Percentiles rank a stretch among this genome's conserved stretches.
Conservation (phyloP, 2,888 invertebrate genomes). For the Blastobasis lacticolella region DNA sequence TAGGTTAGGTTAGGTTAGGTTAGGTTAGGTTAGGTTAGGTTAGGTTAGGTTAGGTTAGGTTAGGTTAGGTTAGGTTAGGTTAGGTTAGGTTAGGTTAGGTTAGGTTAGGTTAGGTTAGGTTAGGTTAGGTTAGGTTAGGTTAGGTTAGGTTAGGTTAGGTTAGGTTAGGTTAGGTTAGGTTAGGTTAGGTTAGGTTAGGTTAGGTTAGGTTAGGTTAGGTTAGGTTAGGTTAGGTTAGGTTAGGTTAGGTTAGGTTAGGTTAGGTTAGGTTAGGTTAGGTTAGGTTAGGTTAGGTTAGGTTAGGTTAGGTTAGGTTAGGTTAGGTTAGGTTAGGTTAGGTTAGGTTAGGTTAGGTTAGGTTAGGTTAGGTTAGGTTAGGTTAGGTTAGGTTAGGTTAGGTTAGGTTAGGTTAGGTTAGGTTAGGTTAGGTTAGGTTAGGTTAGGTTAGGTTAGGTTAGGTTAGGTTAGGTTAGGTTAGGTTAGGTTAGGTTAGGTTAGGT, state of each 20-base stretch:
- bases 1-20: constrained; percentile 19
- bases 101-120: constrained; percentile 19
- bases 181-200: constrained; percentile 20
- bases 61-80: constrained; percentile 16
- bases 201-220: constrained; percentile 18
- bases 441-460: constrained; percentile 21
- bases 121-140: constrained; percentile 20
- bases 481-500: constrained; percentile 20
- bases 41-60: constrained; percentile 15
- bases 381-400: constrained; percentile 24
- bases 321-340: constrained; percentile 18
- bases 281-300: constrained; percentile 17
- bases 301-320: constrained; percentile 20
- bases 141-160: constrained; percentile 20
- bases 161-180: constrained; percentile 20
- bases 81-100: constrained; percentile 17
- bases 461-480: constrained; percentile 19
- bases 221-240: constrained; percentile 14
- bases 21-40: constrained; percentile 15
- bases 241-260: constrained; percentile 11
- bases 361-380: constrained; percentile 24
- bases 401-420: constrained; percentile 23
- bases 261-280: constrained; percentile 10
- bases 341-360: constrained; percentile 21
- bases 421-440: constrained; percentile 18